Percentiles rank a stretch among this genome's conserved stretches.
phyloP scores from a whole-genome alignment of 2,113 vertebrate genomes.

The Etheostoma spectabile region DNA sequence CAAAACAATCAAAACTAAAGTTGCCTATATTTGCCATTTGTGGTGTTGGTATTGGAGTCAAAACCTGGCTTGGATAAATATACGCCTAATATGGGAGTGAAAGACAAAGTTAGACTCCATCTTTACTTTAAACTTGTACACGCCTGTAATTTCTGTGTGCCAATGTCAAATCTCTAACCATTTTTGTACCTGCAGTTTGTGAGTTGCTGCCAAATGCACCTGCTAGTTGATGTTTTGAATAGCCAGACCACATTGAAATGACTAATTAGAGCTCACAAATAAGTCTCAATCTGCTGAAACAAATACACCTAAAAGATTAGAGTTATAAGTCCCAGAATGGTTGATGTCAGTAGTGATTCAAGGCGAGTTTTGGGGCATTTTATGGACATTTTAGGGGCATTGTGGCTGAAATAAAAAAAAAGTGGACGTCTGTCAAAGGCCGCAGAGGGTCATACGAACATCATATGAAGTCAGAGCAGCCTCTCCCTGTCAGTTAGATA shows the following conservation, averaged over 20 bases:
- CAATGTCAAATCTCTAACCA: not conserved
- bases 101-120: not conserved
- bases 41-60: not conserved
- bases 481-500: constrained; percentile 37
- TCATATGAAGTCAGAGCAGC: constrained; percentile 24
- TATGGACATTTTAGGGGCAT: too few species aligned
- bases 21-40: too few species aligned
- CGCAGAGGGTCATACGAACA: constrained; percentile 8
- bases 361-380: too few species aligned
- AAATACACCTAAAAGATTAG: not conserved
- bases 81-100: not conserved
- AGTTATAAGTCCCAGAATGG: not conserved
- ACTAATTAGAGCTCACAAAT: not conserved
- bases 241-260: not conserved
- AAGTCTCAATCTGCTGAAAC: not conserved
- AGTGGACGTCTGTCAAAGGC: not conserved
- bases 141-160: not conserved
- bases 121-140: not conserved
- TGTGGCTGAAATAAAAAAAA: not conserved
- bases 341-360: not conserved
- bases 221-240: not conserved
- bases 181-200: not conserved
- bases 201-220: not conserved
- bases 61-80: not conserved
- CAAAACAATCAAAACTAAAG: not conserved